Conservation (phyloP, 2,888 invertebrate genomes). For the Erebia aethiops region DNA sequence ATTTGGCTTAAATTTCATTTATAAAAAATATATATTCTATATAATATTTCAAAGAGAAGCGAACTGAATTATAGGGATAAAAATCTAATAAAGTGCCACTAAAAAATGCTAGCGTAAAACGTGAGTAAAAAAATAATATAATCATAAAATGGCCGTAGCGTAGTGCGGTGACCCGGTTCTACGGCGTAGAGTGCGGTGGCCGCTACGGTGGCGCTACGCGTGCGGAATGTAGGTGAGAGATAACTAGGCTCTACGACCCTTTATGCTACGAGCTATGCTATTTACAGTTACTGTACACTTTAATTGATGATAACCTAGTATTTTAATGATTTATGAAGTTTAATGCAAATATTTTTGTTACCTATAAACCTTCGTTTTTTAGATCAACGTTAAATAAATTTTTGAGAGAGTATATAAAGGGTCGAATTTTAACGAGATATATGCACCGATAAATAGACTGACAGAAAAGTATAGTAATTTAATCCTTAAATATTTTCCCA, state of each 20-base stretch:
- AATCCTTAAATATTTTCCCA: no score
- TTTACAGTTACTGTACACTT: background rate
- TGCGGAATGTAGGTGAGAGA: constrained; percentile 47
- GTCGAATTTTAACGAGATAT: no score
- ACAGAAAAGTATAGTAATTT: no score
- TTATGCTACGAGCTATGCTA: constrained; percentile 23
- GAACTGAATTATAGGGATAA: constrained; percentile 11
- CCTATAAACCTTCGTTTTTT: background rate
- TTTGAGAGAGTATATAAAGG: no score
- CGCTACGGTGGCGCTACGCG: constrained; percentile 56
- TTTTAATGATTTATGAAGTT: constrained; percentile 4
- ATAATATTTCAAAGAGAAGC: background rate
- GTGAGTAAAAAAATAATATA: constrained; percentile 36
- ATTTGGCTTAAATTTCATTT: background rate
- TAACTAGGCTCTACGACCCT: constrained; percentile 40
- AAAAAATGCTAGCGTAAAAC: constrained; percentile 26
- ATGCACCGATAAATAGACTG: no score
- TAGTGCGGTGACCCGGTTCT: constrained; percentile 70
- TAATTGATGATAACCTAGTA: constrained; percentile 1
- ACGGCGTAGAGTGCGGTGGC: constrained; percentile 75
- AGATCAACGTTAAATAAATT: no score
- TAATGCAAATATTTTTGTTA: background rate
- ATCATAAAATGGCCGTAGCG: constrained; percentile 45
- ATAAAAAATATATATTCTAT: background rate
- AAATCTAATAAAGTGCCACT: constrained; percentile 16